Conservation (phyloP, 2,113 vertebrate species). For the Pyxicephalus adspersus region DNA sequence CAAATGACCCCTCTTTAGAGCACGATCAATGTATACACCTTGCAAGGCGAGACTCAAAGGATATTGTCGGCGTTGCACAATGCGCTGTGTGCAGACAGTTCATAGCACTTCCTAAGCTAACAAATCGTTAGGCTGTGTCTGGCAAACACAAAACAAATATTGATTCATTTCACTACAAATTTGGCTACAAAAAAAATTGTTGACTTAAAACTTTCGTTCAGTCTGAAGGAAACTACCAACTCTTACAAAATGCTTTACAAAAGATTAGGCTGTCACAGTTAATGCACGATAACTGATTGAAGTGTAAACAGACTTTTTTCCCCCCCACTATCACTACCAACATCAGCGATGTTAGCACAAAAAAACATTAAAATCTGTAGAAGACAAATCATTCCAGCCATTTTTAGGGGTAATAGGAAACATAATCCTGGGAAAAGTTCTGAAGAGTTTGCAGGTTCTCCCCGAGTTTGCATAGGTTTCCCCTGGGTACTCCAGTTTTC, state of each 20-base stretch:
- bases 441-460: too few relatives aligned
- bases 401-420: too few relatives aligned
- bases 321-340: too few relatives aligned
- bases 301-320: background rate
- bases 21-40: conserved; percentile 36
- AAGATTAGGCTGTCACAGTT: conserved; percentile 4
- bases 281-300: background rate
- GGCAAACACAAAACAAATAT: conserved; percentile 48
- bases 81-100: conserved; percentile 46
- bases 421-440: too few relatives aligned
- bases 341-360: too few relatives aligned
- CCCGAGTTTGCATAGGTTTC: too few relatives aligned
- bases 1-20: conserved; percentile 24
- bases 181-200: conserved; percentile 29
- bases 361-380: too few relatives aligned
- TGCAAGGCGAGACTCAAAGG: conserved; percentile 8
- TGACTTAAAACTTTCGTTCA: conserved; percentile 39
- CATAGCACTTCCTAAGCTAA: conserved; percentile 31
- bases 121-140: conserved; percentile 44
- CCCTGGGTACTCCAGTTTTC: too few relatives aligned
- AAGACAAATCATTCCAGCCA: too few relatives aligned
- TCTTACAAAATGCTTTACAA: background rate
- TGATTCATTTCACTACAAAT: conserved; percentile 37
- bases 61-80: conserved; percentile 19
- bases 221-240: conserved; percentile 19